Percentiles rank a stretch among this genome's conserved stretches.
These are phyloP conservation scores for Ophraella communa DNA, from an alignment of 2,888 invertebrate genomes.

Conservation along the genomic window DNA sequence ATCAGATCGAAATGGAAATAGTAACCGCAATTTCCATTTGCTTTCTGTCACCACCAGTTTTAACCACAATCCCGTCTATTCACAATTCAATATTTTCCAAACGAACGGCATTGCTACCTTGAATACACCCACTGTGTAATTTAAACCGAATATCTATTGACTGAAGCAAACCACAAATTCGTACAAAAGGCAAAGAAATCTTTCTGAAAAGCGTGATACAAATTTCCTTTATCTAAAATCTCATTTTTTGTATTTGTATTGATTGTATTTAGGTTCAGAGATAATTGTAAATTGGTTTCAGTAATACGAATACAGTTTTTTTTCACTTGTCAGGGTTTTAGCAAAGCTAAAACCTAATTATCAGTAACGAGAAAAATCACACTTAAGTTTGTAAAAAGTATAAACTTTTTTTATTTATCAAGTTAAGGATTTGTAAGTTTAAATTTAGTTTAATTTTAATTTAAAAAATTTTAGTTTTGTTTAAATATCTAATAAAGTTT, in stretches of 20 bases:
- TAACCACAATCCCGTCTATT: slow-evolving; percentile 30
- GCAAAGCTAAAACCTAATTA: too few species aligned
- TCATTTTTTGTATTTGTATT: not conserved
- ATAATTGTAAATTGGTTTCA: not conserved
- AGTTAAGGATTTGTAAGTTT: too few species aligned
- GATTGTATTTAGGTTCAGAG: not conserved
- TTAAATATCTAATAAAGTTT: too few species aligned
- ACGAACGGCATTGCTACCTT: not conserved
- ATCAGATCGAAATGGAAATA: not conserved
- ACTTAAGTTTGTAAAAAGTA: too few species aligned
- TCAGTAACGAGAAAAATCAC: too few species aligned
- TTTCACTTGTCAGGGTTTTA: too few species aligned
- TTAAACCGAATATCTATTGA: not conserved
- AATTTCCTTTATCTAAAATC: not conserved
- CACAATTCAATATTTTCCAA: slow-evolving; percentile 16
- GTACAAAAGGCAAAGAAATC: not conserved
- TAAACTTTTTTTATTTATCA: too few species aligned
- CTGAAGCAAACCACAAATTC: not conserved
- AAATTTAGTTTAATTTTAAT: too few species aligned
- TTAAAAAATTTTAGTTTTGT: too few species aligned
- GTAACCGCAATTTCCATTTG: slow-evolving; percentile 36
- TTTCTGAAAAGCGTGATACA: not conserved
- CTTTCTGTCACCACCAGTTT: slow-evolving; percentile 38
- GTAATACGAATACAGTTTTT: too few species aligned
- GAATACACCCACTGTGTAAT: not conserved